Evolutionary conservation across 2,113 vertebrate species (phyloP).

Genomic region (Ariopsis seemanni): DNA sequence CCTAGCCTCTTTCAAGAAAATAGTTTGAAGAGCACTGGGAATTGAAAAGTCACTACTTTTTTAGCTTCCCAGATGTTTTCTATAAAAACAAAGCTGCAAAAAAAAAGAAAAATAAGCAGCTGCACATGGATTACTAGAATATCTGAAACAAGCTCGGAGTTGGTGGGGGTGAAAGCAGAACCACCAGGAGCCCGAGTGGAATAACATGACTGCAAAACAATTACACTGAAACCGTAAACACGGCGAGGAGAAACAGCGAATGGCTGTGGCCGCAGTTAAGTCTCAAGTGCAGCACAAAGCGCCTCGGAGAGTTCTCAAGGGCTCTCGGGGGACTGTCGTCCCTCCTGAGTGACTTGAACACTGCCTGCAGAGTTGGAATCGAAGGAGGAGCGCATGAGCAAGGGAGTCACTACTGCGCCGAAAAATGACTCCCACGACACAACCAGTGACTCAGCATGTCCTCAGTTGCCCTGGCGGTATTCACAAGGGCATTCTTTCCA

Average conservation of each 20-base stretch:
- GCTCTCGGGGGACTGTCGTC: conserved; percentile 30
- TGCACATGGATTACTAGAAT: conserved; percentile 14
- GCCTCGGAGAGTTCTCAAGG: conserved; percentile 36
- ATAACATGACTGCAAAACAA: conserved; percentile 22
- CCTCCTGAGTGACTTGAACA: conserved; percentile 38
- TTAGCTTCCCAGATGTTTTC: conserved; percentile 12
- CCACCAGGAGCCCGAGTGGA: not conserved
- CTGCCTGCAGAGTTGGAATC: conserved; percentile 25
- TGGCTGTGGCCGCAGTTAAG: conserved; percentile 17
- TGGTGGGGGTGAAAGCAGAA: conserved; percentile 2
- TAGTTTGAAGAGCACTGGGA: not conserved
- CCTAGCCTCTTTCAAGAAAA: not conserved
- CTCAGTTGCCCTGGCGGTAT: conserved; percentile 5
- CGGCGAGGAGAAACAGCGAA: conserved; percentile 28
- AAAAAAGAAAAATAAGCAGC: not conserved
- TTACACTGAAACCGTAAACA: conserved; percentile 25
- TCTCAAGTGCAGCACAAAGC: conserved; percentile 33
- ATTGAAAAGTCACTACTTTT: conserved; percentile 11
- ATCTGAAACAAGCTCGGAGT: not conserved
- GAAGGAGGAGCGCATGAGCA: conserved; percentile 24
- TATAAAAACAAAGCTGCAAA: conserved; percentile 12
- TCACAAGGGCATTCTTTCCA: conserved; percentile 25
- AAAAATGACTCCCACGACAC: conserved; percentile 52
- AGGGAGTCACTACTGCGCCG: conserved; percentile 20
- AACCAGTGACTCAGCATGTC: conserved; percentile 67